These are phyloP conservation scores for Oceanites oceanicus DNA, from an alignment of 2,113 vertebrate species.

Conservation along the genomic window DNA sequence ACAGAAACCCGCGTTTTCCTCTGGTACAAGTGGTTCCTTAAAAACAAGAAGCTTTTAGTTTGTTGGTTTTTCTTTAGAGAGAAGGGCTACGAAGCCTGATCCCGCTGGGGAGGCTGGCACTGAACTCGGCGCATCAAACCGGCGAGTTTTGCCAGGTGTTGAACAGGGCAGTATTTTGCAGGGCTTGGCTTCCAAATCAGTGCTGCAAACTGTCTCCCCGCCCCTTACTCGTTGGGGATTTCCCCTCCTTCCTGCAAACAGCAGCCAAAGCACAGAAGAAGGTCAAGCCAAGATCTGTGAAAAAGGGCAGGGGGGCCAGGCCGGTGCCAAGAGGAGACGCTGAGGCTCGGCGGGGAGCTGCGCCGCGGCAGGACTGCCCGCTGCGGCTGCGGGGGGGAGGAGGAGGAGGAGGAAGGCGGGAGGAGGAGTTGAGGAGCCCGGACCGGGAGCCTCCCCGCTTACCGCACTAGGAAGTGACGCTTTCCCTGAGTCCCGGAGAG, in stretches of 20 bases:
- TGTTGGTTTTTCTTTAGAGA: background rate
- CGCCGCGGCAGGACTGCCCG: background rate
- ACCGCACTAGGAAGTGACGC: constrained; percentile 80
- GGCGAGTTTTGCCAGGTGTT: background rate
- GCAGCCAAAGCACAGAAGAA: background rate
- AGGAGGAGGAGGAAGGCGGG: background rate
- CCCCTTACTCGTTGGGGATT: background rate
- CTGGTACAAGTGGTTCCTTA: background rate
- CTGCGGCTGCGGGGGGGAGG: background rate
- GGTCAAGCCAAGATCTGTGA: background rate
- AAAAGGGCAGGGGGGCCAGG: background rate
- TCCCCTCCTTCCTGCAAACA: background rate
- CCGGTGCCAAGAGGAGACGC: background rate
- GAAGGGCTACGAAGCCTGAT: background rate
- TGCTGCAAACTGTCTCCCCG: background rate
- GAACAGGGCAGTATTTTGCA: background rate
- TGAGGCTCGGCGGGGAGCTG: background rate
- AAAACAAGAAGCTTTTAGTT: background rate
- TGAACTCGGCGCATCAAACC: background rate
- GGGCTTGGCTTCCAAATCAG: background rate
- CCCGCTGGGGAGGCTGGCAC: background rate
- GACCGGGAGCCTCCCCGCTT: constrained; percentile 53
- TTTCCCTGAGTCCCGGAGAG: constrained; percentile 68
- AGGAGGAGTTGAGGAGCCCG: constrained; percentile 50
- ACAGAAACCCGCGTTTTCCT: background rate